Evolutionary conservation across 2,888 invertebrate species (phyloP).

Genomic region (Scaeva pyrastri): DNA sequence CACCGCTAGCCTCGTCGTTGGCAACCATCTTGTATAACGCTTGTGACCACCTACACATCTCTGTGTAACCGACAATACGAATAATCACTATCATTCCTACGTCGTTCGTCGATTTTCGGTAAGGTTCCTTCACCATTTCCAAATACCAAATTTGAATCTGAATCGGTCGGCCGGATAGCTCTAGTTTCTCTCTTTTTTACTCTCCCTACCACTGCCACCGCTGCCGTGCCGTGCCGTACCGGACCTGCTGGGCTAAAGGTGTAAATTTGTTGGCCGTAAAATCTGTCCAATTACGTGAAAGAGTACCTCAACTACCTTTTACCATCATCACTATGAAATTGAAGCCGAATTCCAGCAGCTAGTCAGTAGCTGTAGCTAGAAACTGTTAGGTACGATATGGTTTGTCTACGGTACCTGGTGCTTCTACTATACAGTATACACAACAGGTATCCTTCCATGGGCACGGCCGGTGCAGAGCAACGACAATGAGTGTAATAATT

Average conservation of each 20-base stretch:
- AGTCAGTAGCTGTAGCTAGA: slow-evolving; percentile 5
- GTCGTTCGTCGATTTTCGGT: background rate
- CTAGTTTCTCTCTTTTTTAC: too few species aligned
- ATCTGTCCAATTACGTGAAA: slow-evolving; percentile 73
- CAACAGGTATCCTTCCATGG: slow-evolving; percentile 51
- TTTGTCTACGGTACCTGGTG: too few species aligned
- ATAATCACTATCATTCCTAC: slow-evolving; percentile 47
- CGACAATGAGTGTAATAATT: slow-evolving; percentile 55
- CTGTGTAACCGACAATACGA: slow-evolving; percentile 53
- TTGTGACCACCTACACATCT: slow-evolving; percentile 50
- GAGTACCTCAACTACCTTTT: slow-evolving; percentile 37
- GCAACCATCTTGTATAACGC: background rate
- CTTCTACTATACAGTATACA: too few species aligned
- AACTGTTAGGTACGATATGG: background rate
- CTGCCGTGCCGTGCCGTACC: too few species aligned
- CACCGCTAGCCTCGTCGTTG: too few species aligned
- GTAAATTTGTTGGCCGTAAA: slow-evolving; percentile 75
- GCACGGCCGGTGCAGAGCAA: background rate
- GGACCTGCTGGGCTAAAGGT: slow-evolving; percentile 67
- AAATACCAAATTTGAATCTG: slow-evolving; percentile 43
- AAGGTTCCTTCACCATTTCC: slow-evolving; percentile 16
- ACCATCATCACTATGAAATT: slow-evolving; percentile 15
- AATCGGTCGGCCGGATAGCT: slow-evolving; percentile 3
- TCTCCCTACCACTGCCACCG: too few species aligned
- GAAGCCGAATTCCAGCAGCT: slow-evolving; percentile 31